Evolutionary conservation across 2,113 vertebrate genomes (phyloP), one percentile per base, ranked within the genome.

Genomic region (Cebus imitator): DNA sequence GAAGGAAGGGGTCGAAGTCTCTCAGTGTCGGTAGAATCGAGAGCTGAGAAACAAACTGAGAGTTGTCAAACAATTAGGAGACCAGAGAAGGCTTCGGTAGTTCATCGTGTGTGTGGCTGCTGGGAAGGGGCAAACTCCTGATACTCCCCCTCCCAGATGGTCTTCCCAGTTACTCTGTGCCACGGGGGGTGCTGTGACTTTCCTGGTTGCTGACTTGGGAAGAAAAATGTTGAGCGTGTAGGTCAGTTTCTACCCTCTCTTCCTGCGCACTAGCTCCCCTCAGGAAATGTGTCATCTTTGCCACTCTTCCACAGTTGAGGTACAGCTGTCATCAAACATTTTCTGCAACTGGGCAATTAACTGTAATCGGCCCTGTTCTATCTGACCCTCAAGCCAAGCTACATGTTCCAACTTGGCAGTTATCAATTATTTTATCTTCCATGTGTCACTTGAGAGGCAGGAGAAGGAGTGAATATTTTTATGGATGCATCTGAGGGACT

Each of bases 271-370:
- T 12, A 57, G 4, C 20, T 96, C 8, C 18, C 58, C 1, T 5
- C 6, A 68, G 30, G 13, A 81, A 90, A 90, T 27, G 18, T 37
- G 48, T 30, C 64, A 40, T n/a, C 37, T 76, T 37, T 7, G 23
- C 0, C 20, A 27, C 32, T 37, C 0, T 52, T 58, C 32, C 50
- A 30, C 6, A 37, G 21, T 8, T 3, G 8, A 35, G 27, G 1
- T 18, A 68, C 10, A 43, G 72, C 73, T 68, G 78, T 13, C 6
- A 3, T 48, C 6, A 20, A 57, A 16, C 13, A 30, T 52, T 76
- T 70, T 72, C 58, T 7, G 16, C 18, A 45, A 64, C 9, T 20
- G 52, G 50, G 18, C 52, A 70, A 16, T 13, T 37, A 73, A 70
- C 18, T 95, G 45, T 13, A 43, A 43, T 10, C n/a, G 78, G 16